Percentiles rank a stretch among this genome's conserved stretches.
Conservation (phyloP, 2,113 vertebrate genomes). For the Ophiodon elongatus region DNA sequence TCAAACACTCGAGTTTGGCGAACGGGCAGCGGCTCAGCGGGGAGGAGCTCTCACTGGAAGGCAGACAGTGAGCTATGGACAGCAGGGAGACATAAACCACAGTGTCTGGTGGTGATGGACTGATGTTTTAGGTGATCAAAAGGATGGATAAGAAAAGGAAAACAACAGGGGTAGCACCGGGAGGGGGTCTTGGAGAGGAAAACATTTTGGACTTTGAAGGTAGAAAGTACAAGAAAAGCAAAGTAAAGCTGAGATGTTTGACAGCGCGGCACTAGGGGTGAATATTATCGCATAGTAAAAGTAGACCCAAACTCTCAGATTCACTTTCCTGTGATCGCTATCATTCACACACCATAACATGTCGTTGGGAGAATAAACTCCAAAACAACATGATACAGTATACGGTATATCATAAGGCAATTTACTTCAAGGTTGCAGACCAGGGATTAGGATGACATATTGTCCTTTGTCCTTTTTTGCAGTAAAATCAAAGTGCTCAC, state of each 20-base stretch:
- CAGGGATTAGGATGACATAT: conserved; percentile 57
- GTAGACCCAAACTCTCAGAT: conserved; percentile 33
- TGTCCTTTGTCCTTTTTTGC: conserved; percentile 1
- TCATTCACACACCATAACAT: conserved; percentile 36
- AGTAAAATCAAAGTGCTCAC: conserved; percentile 43
- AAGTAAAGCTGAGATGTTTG: conserved; percentile 73
- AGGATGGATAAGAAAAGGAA: conserved; percentile 73
- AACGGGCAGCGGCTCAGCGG: conserved; percentile 73
- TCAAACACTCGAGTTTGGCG: conserved; percentile 66
- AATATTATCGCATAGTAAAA: conserved; percentile 41
- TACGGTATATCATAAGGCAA: conserved; percentile 38
- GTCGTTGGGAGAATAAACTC: conserved; percentile 30
- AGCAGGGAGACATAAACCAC: conserved; percentile 76
- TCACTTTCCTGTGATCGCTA: conserved; percentile 31
- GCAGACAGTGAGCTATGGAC: conserved; percentile 68
- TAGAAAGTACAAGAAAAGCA: conserved; percentile 67
- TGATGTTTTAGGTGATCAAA: conserved; percentile 83
- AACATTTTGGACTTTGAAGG: conserved; percentile 72
- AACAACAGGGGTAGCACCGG: conserved; percentile 75
- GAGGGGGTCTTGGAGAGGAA: conserved; percentile 66
- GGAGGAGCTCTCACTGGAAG: conserved; percentile 78
- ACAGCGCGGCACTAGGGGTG: conserved; percentile 60
- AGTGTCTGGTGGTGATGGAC: conserved; percentile 74
- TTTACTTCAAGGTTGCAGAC: conserved; percentile 61
- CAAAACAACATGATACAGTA: conserved; percentile 37